A percentile compares a stretch with the other conserved stretches of the same genome.
Conservation (phyloP, 2,888 invertebrate species). For the Amphimallon solstitiale region DNA sequence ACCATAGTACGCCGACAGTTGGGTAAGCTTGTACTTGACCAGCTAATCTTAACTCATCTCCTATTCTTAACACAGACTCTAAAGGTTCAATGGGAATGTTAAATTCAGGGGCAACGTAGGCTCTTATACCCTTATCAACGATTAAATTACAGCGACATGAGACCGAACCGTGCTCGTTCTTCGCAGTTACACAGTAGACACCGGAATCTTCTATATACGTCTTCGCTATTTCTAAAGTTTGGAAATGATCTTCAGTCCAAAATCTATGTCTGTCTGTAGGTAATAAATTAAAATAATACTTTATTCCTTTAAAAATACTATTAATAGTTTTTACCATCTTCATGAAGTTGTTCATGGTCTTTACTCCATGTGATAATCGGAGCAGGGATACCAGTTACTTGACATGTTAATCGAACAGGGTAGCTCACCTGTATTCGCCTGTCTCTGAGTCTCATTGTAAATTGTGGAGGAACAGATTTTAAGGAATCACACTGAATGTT, state of each 20-base stretch:
- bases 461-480: conserved; percentile 76
- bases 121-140: conserved; percentile 84
- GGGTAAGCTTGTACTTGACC: conserved; percentile 74
- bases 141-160: conserved; percentile 79
- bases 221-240: conserved; percentile 85
- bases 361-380: conserved; percentile 87
- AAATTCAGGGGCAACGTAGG: conserved; percentile 84
- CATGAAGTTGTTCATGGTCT: conserved; percentile 71
- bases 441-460: conserved; percentile 86
- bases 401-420: conserved; percentile 87
- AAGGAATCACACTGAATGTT: conserved; percentile 58
- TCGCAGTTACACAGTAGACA: conserved; percentile 80
- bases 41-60: conserved; percentile 65
- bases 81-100: conserved; percentile 73
- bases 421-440: conserved; percentile 84
- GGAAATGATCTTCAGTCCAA: conserved; percentile 80
- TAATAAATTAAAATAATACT: background rate
- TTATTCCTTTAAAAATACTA: background rate
- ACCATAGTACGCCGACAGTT: conserved; percentile 83
- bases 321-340: conserved; percentile 31
- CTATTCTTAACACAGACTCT: conserved; percentile 70
- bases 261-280: conserved; percentile 68
- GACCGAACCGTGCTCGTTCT: conserved; percentile 84
- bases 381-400: conserved; percentile 79
- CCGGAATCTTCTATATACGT: conserved; percentile 83